Percentiles rank a stretch among this genome's conserved stretches.
phyloP scores from a whole-genome alignment of 1,140 invertebrate genomes.

The Halotydeus destructor region DNA sequence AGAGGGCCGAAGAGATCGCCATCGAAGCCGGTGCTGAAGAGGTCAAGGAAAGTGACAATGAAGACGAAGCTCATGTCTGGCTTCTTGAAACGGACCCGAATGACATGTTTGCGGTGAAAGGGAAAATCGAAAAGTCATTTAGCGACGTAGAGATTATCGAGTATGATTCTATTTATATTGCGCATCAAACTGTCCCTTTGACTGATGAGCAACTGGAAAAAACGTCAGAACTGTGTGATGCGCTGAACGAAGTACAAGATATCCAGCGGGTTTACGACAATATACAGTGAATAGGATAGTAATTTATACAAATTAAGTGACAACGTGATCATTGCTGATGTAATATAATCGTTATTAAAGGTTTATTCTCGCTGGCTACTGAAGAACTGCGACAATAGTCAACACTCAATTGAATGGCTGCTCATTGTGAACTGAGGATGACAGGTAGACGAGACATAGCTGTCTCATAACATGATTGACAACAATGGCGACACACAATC shows the following conservation, averaged over 20 bases:
- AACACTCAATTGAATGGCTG: too few species aligned
- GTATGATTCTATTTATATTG: constrained; percentile 27
- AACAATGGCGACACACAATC: too few species aligned
- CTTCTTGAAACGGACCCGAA: constrained; percentile 13
- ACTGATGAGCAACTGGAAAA: constrained; percentile 24
- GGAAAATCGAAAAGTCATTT: constrained; percentile 11
- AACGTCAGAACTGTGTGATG: constrained; percentile 24
- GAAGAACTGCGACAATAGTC: too few species aligned
- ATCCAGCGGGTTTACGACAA: constrained; percentile 31
- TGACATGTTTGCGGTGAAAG: constrained; percentile 15
- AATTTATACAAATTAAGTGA: too few species aligned
- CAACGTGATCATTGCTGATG: too few species aligned
- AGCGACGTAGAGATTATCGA: constrained; percentile 13
- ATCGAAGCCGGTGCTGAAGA: constrained; percentile 20
- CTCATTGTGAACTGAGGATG: too few species aligned
- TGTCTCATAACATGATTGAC: too few species aligned
- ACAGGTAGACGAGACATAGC: too few species aligned
- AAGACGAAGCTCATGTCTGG: constrained; percentile 8
- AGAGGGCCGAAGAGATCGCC: constrained; percentile 14
- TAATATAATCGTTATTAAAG: too few species aligned
- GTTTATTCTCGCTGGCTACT: too few species aligned
- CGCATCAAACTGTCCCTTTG: constrained; percentile 23
- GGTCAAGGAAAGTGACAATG: constrained; percentile 11
- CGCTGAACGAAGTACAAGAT: constrained; percentile 27
- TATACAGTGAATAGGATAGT: constrained; percentile 23